These are phyloP conservation scores for Fragum sueziense DNA, from an alignment of 2,888 invertebrate genomes.

Conservation along the genomic window DNA sequence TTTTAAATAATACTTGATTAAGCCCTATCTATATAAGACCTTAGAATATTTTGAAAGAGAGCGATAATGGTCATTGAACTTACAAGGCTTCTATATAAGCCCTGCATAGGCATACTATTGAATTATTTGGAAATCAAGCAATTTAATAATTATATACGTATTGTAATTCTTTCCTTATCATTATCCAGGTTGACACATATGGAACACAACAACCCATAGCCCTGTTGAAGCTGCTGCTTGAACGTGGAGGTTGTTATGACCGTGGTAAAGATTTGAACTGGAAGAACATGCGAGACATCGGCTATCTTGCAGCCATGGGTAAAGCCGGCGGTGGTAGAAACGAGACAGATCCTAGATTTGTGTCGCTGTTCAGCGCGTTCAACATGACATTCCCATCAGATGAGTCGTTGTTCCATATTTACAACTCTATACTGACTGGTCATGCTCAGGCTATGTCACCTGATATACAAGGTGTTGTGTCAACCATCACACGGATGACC, in stretches of 20 bases:
- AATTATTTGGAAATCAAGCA: too few relatives aligned
- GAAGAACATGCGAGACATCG: conserved; percentile 92
- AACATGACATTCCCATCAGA: conserved; percentile 93
- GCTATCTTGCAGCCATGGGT: conserved; percentile 84
- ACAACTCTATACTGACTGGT: conserved; percentile 90
- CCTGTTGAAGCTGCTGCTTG: conserved; percentile 93
- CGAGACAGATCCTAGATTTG: conserved; percentile 94
- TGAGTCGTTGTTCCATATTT: conserved; percentile 90
- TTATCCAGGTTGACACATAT: conserved; percentile 87
- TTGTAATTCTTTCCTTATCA: background rate
- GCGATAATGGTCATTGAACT: too few relatives aligned
- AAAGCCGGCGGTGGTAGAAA: conserved; percentile 93
- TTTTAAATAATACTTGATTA: too few relatives aligned
- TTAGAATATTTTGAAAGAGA: too few relatives aligned
- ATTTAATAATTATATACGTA: too few relatives aligned
- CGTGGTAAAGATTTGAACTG: conserved; percentile 94
- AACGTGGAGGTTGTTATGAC: conserved; percentile 94
- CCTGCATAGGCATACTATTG: too few relatives aligned
- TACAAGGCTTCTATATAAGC: too few relatives aligned
- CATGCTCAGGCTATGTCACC: conserved; percentile 89
- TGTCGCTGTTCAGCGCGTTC: conserved; percentile 94
- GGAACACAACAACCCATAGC: conserved; percentile 98
- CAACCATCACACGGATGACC: conserved; percentile 89
- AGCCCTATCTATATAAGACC: too few relatives aligned
- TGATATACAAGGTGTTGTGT: conserved; percentile 87